These are phyloP conservation scores for Pygoscelis adeliae DNA, from an alignment of 2,113 vertebrate genomes.

Conservation along the genomic window DNA sequence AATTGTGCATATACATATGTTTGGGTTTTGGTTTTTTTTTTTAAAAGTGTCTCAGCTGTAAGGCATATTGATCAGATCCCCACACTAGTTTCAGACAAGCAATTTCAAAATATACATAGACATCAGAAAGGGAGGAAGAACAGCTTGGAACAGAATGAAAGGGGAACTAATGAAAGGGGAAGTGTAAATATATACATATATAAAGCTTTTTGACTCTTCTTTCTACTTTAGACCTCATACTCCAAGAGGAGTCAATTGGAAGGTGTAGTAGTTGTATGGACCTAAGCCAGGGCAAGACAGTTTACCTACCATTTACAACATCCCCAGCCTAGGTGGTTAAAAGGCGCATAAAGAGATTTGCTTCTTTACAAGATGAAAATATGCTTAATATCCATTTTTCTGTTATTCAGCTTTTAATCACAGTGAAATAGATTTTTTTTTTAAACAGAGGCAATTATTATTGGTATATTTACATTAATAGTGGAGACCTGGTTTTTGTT, in stretches of 20 bases:
- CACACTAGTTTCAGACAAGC: not conserved
- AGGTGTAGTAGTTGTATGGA: not conserved
- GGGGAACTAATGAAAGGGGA: not conserved
- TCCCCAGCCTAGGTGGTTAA: not conserved
- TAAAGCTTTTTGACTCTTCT: not conserved
- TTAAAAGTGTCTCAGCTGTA: not conserved
- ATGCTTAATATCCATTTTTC: not conserved
- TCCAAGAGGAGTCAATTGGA: not conserved
- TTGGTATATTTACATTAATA: not conserved
- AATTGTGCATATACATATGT: too few species aligned
- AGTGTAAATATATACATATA: not conserved
- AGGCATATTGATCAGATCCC: not conserved
- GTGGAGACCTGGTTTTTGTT: not conserved
- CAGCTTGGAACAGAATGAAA: not conserved
- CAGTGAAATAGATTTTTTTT: not conserved
- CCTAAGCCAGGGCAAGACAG: not conserved
- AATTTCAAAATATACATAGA: not conserved
- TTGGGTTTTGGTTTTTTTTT: not conserved
- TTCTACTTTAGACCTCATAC: not conserved
- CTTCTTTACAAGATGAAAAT: not conserved
- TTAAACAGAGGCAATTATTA: not conserved
- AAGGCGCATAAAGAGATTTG: not conserved
- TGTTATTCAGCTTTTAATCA: not conserved
- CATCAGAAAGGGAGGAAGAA: not conserved
- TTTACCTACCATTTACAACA: not conserved